A percentile compares a stretch with the other conserved stretches of the same genome.
These are phyloP conservation scores for Linnaemya vulpina DNA, from an alignment of 2,888 invertebrate genomes.

Conservation along the genomic window DNA sequence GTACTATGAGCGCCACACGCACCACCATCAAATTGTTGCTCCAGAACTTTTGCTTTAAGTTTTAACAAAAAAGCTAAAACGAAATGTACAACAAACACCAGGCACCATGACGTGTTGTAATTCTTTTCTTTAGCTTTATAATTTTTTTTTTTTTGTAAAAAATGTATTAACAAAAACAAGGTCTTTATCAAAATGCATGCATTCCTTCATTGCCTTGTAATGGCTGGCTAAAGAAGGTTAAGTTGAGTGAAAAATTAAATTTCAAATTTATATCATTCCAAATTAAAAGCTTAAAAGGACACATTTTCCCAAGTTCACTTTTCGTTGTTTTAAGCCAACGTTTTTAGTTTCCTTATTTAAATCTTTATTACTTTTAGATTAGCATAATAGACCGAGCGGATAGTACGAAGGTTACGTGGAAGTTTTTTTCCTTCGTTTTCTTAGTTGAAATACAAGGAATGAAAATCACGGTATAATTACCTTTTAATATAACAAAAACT, in stretches of 20 bases:
- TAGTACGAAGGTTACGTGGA: not conserved
- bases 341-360: slow-evolving; percentile 23
- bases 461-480: slow-evolving; percentile 53
- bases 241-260: slow-evolving; percentile 75
- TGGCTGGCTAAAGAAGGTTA: slow-evolving; percentile 69
- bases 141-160: too few species aligned
- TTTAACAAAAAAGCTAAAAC: slow-evolving; percentile 1
- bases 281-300: slow-evolving; percentile 70
- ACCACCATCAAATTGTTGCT: slow-evolving; percentile 2
- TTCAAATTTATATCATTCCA: slow-evolving; percentile 73
- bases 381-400: slow-evolving; percentile 55
- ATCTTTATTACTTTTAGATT: slow-evolving; percentile 50
- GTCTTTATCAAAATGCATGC: slow-evolving; percentile 54
- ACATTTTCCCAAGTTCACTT: slow-evolving; percentile 25
- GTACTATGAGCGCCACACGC: not conserved
- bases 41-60: not conserved
- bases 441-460: not conserved
- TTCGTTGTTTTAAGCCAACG: slow-evolving; percentile 33
- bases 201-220: slow-evolving; percentile 46
- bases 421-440: not conserved
- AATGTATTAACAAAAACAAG: slow-evolving; percentile 1
- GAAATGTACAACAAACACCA: not conserved
- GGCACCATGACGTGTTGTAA: not conserved
- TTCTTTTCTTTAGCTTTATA: not conserved
- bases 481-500: slow-evolving; percentile 41